A percentile compares a stretch with the other conserved stretches of the same genome.
Conservation (phyloP, 2,113 vertebrate species). For the Lepus americanus region DNA sequence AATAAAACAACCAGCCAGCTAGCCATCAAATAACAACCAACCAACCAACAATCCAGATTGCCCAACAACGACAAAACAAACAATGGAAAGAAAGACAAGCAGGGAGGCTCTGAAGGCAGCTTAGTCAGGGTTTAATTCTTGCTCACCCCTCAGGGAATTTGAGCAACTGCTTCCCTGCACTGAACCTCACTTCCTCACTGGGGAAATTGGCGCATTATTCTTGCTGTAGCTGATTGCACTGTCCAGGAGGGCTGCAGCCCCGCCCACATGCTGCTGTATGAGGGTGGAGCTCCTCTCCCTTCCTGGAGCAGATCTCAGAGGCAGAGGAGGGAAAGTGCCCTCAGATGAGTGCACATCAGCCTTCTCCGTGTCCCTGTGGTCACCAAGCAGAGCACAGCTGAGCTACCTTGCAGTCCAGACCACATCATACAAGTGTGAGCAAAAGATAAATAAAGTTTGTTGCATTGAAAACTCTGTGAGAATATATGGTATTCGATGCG, state of each 20-base stretch:
- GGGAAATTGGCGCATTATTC: no score
- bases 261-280: rapidly evolving
- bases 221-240: no score
- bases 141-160: background rate
- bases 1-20: background rate
- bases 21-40: background rate
- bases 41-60: background rate
- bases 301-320: no score
- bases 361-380: background rate
- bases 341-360: background rate
- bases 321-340: background rate
- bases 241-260: background rate
- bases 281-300: no score
- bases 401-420: no score
- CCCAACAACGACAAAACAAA: background rate
- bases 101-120: no score
- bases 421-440: background rate
- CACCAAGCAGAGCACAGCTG: background rate
- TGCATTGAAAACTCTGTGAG: background rate
- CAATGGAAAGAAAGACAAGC: background rate
- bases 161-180: rapidly evolving
- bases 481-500: background rate
- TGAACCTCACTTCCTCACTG: background rate
- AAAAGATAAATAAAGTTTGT: background rate
- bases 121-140: background rate